Evolutionary conservation across 2,797 vertebrate species (phyloP).

Genomic region (Calcarius lapponicus): DNA sequence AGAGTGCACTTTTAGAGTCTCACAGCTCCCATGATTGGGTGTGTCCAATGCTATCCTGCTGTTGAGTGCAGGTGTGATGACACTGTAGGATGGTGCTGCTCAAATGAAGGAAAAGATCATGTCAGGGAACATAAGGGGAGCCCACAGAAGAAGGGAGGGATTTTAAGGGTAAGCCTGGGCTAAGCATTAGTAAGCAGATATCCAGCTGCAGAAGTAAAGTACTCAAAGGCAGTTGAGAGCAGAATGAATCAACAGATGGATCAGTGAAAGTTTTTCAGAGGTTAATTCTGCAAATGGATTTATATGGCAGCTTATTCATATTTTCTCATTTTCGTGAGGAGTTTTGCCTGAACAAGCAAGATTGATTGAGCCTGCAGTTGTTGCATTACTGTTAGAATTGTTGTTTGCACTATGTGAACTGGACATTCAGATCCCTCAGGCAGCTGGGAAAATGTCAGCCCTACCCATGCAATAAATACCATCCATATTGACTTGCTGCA

Average conservation of each 20-base stretch:
- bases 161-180: background rate
- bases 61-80: background rate
- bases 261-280: background rate
- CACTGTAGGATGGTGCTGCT: background rate
- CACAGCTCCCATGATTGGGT: background rate
- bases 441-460: background rate
- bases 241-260: background rate
- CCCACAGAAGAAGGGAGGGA: background rate
- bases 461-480: background rate
- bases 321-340: background rate
- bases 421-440: background rate
- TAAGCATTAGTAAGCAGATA: background rate
- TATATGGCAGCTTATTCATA: background rate
- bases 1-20: background rate
- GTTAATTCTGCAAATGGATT: background rate
- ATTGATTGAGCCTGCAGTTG: background rate
- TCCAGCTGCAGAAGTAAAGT: background rate
- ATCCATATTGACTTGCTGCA: background rate
- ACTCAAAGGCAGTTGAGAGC: background rate
- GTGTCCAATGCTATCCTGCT: background rate
- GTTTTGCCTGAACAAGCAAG: conserved; percentile 6
- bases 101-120: background rate
- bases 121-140: background rate
- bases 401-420: background rate
- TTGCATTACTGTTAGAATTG: background rate